Evolutionary conservation across 2,797 vertebrate species (phyloP).

Genomic region (Apogon talboti): DNA sequence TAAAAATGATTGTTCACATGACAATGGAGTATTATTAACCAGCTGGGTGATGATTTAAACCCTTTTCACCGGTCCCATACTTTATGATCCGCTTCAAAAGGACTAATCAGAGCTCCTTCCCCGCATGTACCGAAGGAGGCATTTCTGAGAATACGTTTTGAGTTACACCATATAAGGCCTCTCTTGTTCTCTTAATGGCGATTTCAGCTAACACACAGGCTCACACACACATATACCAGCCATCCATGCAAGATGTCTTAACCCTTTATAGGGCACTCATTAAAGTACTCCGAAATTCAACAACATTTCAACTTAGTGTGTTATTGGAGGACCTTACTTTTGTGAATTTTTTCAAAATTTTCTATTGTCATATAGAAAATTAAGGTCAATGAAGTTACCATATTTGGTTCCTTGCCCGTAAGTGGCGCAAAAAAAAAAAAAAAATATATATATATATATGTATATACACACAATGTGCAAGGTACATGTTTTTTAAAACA

Average conservation of each 20-base stretch:
- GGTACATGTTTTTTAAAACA: too few relatives aligned
- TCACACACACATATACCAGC: neutral
- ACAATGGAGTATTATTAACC: constrained; percentile 31
- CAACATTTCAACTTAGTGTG: too few relatives aligned
- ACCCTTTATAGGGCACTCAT: neutral
- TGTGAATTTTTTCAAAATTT: too few relatives aligned
- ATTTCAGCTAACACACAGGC: constrained; percentile 1
- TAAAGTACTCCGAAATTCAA: too few relatives aligned
- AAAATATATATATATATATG: too few relatives aligned
- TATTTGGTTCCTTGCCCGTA: too few relatives aligned
- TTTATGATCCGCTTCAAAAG: constrained; percentile 12
- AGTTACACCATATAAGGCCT: constrained; percentile 20
- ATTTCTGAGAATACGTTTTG: constrained; percentile 4
- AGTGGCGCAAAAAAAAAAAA: too few relatives aligned
- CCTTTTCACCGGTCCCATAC: constrained; percentile 20
- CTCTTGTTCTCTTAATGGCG: neutral
- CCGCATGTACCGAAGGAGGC: constrained; percentile 18
- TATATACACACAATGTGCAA: too few relatives aligned
- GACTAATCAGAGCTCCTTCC: constrained; percentile 21
- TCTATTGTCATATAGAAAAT: too few relatives aligned
- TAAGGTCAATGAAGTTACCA: too few relatives aligned
- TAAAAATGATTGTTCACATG: constrained; percentile 39
- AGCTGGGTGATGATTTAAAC: constrained; percentile 31
- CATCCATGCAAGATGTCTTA: constrained; percentile 25
- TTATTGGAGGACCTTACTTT: too few relatives aligned